Conservation (phyloP, 1,140 invertebrate species). For the Apis dorsata region DNA sequence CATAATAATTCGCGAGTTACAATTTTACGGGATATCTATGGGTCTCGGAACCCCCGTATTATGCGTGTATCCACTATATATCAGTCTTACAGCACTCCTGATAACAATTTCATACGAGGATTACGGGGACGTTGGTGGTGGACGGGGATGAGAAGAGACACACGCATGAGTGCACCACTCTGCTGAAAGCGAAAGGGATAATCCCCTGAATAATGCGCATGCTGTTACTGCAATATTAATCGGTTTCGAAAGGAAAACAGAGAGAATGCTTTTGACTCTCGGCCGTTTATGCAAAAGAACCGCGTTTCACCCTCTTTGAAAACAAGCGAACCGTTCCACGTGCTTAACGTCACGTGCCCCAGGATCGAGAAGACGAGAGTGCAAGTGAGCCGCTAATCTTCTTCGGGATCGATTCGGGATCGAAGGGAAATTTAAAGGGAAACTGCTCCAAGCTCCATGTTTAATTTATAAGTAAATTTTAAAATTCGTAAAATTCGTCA, state of each 20-base stretch:
- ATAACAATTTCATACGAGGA: constrained; percentile 74
- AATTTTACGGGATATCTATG: constrained; percentile 45
- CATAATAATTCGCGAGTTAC: constrained; percentile 34
- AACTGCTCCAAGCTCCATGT: neutral
- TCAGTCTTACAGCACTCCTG: constrained; percentile 70
- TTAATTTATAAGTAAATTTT: no score
- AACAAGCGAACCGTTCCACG: no score
- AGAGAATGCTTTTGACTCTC: constrained; percentile 34
- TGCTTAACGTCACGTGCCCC: neutral
- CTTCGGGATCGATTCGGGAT: neutral
- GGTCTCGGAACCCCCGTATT: constrained; percentile 40
- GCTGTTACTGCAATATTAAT: constrained; percentile 73
- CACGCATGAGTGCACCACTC: constrained; percentile 44
- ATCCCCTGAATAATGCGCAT: constrained; percentile 71
- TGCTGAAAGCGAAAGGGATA: constrained; percentile 68
- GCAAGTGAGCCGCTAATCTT: neutral
- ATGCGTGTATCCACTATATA: constrained; percentile 65
- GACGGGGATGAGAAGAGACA: constrained; percentile 27
- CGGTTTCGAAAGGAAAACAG: constrained; percentile 56
- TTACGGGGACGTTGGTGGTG: constrained; percentile 54
- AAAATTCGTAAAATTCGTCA: no score
- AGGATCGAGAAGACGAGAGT: neutral
- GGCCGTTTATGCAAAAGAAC: constrained; percentile 31
- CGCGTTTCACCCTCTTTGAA: neutral
- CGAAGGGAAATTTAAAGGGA: neutral